Base-by-base conservation (phyloP, 1,140 invertebrate genomes). In the Tetramorium parvispinum region DNA sequence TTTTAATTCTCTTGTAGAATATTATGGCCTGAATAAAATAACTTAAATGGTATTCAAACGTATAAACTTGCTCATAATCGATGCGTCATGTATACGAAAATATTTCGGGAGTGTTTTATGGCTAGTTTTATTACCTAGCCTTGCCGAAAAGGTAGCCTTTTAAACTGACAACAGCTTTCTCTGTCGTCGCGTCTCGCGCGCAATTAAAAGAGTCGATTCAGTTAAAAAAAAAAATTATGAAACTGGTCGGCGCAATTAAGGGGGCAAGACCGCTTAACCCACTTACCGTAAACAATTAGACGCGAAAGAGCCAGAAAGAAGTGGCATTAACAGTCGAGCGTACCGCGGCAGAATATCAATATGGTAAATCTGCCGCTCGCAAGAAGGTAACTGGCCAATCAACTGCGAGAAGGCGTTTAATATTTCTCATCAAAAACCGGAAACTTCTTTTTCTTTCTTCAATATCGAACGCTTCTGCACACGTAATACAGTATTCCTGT, bases 191-290 rank as follows among this genome's bases (percentile, higher is more conserved):
- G 49, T 63, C 59, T 89, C 51, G 71, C 21, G 79, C 66, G 89
- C 79, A 91, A 91, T 91, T 91, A 90, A 91, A 90, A 86, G 66
- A 91, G 43, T 55, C 66, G 77, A 24, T 87, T 83, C 78, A 86
- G 90, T 91, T 90, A 85, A 91, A 91, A 70, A 55, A 77, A 79
- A 88, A 91, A 88, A 91, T 88, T 88, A 90, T 90, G 87, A 88
- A 90, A 91, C 78, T 82, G 75, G 51, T 27, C 77, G 78, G 11
- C 75, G 32, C 75, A 91, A 91, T 91, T 91, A 91, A 91, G 79
- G 65, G 70, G 49, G 83, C 89, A 87, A 81, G 89, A 76, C 89
- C 87, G 86, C 89, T 88, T 91, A 91, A 91, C 89, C 89, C 61
- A 91, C 73, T 91, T 91, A 79, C 82, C 77, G 68, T 53, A 81